Evolutionary conservation across 35 echinoderm and acorn worm genomes (phyloP), one percentile per base, ranked within the genome.

Genomic region (Ptychodera flava): DNA sequence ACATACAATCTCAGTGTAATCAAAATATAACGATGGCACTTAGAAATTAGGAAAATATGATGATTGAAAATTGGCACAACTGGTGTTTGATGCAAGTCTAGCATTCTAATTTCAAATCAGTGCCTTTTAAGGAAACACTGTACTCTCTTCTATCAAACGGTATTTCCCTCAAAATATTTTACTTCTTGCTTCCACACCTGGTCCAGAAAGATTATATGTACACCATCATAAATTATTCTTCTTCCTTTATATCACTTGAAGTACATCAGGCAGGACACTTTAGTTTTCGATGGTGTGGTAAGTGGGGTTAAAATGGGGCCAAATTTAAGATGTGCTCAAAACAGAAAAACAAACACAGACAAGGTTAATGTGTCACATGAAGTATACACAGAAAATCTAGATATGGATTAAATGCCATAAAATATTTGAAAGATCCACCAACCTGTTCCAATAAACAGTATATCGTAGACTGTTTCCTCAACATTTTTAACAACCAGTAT

Each of bases 401-500:
- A 34, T 16, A 12, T 1, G 1, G 28, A 79, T 1, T 34, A 81
- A 28, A 81, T 34, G 15, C 15, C 12, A 0, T 31, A 81, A 1
- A 15, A 34, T 14, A 81, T 81, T 31, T 34, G 33, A 34, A 31
- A 77, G 15, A n/a, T 80, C 30, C 31, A 33, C 35, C 12, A 36
- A 99, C 96, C 96, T 85, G 96, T 92, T 78, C 96, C 96, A 0
- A 94, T 36, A 76, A 92, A 99, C 31, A 99, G 16, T 10, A 99
- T 83, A 52, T 87, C 80, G 37, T 94, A 94, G 2, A 76, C 36
- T 37, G 38, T 86, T 33, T 88, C 79, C 28, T 22, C 91, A 15
- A 36, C 31, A 31, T 88, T 77, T 79, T 81, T 36, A 22, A 93
- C 85, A 28, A 93, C 91, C 15, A 89, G 90, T 35, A 99, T 85